These are phyloP conservation scores for Acomys russatus DNA, from an alignment of 2,797 vertebrate genomes.

Conservation along the genomic window DNA sequence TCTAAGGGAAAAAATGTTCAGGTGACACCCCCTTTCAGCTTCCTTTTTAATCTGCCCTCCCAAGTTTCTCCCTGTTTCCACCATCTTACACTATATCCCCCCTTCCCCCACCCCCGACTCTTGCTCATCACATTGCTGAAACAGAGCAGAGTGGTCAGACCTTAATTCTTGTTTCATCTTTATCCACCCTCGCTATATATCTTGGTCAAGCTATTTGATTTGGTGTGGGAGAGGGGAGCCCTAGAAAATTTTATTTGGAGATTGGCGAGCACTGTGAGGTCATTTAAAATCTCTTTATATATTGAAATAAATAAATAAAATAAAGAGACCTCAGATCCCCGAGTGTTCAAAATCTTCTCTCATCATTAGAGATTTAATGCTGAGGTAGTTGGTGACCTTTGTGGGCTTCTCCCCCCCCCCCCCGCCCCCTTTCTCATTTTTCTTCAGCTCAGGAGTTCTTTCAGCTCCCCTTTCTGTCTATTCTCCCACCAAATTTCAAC, in stretches of 20 bases:
- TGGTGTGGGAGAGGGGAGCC: neutral
- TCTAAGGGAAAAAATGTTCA: neutral
- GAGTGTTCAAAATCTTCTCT: constrained; percentile 12
- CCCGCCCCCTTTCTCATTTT: neutral
- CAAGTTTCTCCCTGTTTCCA: neutral
- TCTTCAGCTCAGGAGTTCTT: constrained; percentile 61
- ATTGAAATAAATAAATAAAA: constrained; percentile 20
- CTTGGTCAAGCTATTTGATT: constrained; percentile 1
- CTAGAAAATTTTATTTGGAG: constrained; percentile 41
- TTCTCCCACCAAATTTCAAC: constrained; percentile 78
- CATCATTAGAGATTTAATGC: constrained; percentile 35
- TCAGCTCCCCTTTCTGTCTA: constrained; percentile 61
- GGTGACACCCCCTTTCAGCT: constrained; percentile 2
- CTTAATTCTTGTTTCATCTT: neutral
- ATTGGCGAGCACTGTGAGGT: neutral
- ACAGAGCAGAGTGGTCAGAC: neutral
- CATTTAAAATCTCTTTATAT: constrained; percentile 28
- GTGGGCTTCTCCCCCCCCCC: constrained; percentile 18
- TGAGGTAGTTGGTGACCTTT: constrained; percentile 75
- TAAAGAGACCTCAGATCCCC: constrained; percentile 15
- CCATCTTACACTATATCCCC: neutral
- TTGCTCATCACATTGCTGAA: neutral
- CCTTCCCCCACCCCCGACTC: neutral
- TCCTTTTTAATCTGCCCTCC: neutral
- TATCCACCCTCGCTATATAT: neutral